Conservation (phyloP, 1,140 invertebrate species). For the Nasonia vitripennis region DNA sequence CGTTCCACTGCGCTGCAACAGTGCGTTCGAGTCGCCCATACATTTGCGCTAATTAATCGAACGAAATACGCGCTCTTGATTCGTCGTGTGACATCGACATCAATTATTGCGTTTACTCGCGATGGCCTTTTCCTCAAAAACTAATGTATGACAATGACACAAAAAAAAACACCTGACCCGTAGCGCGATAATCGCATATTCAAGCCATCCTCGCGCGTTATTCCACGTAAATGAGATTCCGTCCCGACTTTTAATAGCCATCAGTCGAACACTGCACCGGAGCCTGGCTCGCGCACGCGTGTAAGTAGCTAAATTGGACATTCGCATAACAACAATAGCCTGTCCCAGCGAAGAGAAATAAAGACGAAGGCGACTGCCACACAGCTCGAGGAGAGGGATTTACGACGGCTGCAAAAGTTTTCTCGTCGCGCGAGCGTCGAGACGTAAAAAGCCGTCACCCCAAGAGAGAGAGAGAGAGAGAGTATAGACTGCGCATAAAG, state of each 20-base stretch:
- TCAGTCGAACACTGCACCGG: neutral
- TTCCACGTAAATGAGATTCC: conserved; percentile 47
- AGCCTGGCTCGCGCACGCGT: neutral
- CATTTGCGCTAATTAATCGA: neutral
- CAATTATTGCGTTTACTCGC: too few species aligned
- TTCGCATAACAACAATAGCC: conserved; percentile 39
- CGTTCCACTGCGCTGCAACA: neutral
- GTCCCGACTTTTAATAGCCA: conserved; percentile 17
- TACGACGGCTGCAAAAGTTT: conserved; percentile 36
- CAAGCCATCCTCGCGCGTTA: conserved; percentile 6
- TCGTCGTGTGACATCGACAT: too few species aligned
- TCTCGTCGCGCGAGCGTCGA: conserved; percentile 6
- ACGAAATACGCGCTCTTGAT: neutral
- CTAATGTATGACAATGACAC: neutral
- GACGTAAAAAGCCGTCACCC: conserved; percentile 44
- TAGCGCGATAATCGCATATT: conserved; percentile 27
- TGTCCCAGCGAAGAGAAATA: neutral
- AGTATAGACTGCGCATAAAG: neutral
- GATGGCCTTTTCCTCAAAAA: too few species aligned
- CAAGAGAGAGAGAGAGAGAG: neutral
- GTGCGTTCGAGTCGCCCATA: neutral
- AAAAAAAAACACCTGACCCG: neutral
- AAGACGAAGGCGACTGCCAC: neutral
- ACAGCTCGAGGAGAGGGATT: conserved; percentile 8
- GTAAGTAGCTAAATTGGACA: conserved; percentile 48